Base-by-base conservation (phyloP, 2,797 vertebrate genomes). In the Cynodonichthys magdalenae region DNA sequence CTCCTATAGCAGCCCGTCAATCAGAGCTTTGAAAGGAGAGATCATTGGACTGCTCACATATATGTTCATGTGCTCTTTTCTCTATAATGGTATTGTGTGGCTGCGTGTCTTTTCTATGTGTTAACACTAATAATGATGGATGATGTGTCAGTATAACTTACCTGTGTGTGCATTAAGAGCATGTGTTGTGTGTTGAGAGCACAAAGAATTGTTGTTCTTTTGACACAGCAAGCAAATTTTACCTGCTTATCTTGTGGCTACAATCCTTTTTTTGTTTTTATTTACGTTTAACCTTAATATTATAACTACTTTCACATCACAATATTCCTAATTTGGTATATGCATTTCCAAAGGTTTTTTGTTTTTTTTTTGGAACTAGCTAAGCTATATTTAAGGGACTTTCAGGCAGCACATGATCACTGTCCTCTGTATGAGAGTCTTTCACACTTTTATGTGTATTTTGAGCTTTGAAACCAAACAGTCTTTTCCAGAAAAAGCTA, bases 1-100 rank as follows among this genome's bases (percentile, higher is more conserved):
- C 89, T 92, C 81, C 88, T 90, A 92, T 88, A 92, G 83, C 85
- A 84, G 84, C 77, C 85, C 78, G 87, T 92, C 89, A 91, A 85
- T 90, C 87, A 80, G 63, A 76, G 71, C 86, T 74, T 53, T 78
- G 79, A 63, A 63, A 70, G 66, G 71, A 71, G 79, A 79, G 77
- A 82, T 77, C 86, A 56, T 73, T 39, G 71, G 63, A 82, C 78
- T 81, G 74, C 68, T 47, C 76, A 64, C 51, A 58, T 53, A 0
- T 42, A 12, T 63, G 48, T n/a, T 46, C 66, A 34, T 31, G 19
- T 39, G 42, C 20, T 53, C 47, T 20, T 47, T 53, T 19, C 46
- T 48, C 9, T 20, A 48, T 48, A 18, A 48, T 36, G 17, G 18
- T 59, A n/a, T 53, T 17, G n/a, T 66, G 15, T 49, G 17, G 15